phyloP scores from a whole-genome alignment of 2,888 invertebrate species.

The Resseliella maxima region DNA sequence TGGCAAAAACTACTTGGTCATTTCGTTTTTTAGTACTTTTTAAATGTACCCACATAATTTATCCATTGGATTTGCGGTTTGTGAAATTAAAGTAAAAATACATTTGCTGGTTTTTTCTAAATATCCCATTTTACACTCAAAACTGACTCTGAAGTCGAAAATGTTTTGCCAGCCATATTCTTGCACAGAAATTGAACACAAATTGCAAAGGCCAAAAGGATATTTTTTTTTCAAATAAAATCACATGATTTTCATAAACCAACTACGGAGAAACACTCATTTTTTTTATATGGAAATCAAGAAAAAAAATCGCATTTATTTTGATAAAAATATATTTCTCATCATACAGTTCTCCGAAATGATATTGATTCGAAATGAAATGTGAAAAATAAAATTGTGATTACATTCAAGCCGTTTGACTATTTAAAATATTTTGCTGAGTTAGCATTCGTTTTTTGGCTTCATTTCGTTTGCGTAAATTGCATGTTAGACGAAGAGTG shows the following conservation, averaged over 20 bases:
- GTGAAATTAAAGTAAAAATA: constrained; percentile 4
- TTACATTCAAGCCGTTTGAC: not conserved
- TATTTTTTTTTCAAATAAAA: not conserved
- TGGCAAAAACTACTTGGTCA: constrained; percentile 35
- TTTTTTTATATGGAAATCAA: constrained; percentile 11
- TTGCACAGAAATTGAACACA: too few relatives aligned
- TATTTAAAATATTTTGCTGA: not conserved
- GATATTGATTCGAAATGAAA: not conserved
- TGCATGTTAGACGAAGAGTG: constrained; percentile 69
- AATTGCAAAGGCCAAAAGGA: too few relatives aligned
- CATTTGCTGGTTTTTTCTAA: not conserved
- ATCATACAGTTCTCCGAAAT: too few relatives aligned
- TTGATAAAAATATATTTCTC: too few relatives aligned
- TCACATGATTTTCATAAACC: too few relatives aligned
- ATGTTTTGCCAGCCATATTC: constrained; percentile 8
- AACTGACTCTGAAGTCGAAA: not conserved
- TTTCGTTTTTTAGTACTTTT: not conserved
- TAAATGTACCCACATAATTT: constrained; percentile 6
- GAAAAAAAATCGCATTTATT: not conserved
- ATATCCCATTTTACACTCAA: not conserved
- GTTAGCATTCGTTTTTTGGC: constrained; percentile 62
- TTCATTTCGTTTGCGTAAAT: constrained; percentile 66
- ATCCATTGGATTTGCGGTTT: constrained; percentile 22
- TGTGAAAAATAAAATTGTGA: not conserved
- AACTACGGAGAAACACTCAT: too few relatives aligned